Evolutionary conservation across 2,888 invertebrate species (phyloP), one percentile per base, ranked within the genome.

Genomic region (Liposcelis brunnea): DNA sequence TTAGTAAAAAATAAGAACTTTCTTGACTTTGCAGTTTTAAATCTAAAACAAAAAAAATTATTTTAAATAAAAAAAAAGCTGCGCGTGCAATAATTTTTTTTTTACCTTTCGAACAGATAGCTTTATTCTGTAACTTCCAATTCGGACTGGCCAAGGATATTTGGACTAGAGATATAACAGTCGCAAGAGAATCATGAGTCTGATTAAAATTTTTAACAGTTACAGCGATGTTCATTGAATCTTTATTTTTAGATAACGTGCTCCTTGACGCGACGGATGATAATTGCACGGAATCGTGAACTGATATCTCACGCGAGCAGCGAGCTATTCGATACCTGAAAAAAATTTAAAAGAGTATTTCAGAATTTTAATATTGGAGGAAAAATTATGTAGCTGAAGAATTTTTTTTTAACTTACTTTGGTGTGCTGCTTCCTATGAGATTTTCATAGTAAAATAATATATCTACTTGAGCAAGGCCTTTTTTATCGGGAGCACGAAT

Each of bases 371-470:
- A n/a, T n/a, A n/a, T n/a, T n/a, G n/a, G n/a, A n/a, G n/a, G n/a
- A n/a, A n/a, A n/a, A n/a, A n/a, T n/a, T n/a, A n/a, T n/a, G n/a
- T n/a, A n/a, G n/a, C n/a, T n/a, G n/a, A n/a, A n/a, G n/a, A n/a
- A n/a, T n/a, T n/a, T n/a, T n/a, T n/a, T n/a, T n/a, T n/a, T n/a
- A 48, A 49, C 47, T 40, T 44, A 49, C 48, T 36, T 48, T 49
- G 14, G 31, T 34, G 19, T 42, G 47, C 34, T 32, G 18, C 21
- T 47, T 67, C 59, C 51, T 62, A 6, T 56, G 61, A 55, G 19
- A 58, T 72, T 72, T 55, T 78, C 76, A 56, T 82, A 84, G 58
- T 82, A 83, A 59, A 84, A 77, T 42, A 84, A 65, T 52, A 83
- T 62, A 58, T 82, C 74, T 36, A 83, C 61, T 3, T 67, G 62